These are phyloP conservation scores for Augochlorella aurata DNA, from an alignment of 2,888 invertebrate genomes.

Conservation along the genomic window DNA sequence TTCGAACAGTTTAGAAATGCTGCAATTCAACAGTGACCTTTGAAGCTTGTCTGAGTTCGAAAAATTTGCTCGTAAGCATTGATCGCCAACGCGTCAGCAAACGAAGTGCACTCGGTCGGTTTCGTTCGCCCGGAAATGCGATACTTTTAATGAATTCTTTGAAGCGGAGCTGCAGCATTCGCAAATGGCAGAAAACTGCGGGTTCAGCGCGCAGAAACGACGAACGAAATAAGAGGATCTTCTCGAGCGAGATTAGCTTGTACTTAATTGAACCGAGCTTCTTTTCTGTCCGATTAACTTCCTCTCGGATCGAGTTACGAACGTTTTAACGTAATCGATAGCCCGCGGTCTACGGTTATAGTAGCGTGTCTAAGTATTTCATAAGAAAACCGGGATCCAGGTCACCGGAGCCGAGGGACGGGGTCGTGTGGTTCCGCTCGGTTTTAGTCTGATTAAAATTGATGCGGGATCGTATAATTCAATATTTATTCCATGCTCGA, in stretches of 20 bases:
- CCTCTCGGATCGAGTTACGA: neutral
- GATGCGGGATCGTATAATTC: neutral
- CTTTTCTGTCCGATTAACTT: neutral
- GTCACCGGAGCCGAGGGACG: neutral
- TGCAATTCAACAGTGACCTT: neutral
- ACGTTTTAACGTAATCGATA: constrained; percentile 1
- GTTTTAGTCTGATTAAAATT: constrained; percentile 48
- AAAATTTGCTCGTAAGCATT: neutral
- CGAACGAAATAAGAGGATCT: neutral
- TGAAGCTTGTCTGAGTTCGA: neutral
- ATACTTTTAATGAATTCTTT: neutral
- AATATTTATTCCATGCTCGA: constrained; percentile 29
- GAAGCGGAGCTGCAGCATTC: neutral
- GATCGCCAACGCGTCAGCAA: neutral
- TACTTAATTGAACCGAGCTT: neutral
- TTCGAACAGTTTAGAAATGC: neutral
- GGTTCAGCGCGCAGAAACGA: neutral
- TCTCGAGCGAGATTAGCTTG: neutral
- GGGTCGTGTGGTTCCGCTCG: neutral
- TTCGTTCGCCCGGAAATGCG: neutral
- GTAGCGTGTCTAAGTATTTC: neutral
- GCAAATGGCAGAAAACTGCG: neutral
- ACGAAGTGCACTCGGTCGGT: neutral
- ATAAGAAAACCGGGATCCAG: neutral
- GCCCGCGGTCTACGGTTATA: neutral